These are phyloP conservation scores for Pristionchus mayeri DNA, from an alignment of 2,888 invertebrate species.

Conservation along the genomic window DNA sequence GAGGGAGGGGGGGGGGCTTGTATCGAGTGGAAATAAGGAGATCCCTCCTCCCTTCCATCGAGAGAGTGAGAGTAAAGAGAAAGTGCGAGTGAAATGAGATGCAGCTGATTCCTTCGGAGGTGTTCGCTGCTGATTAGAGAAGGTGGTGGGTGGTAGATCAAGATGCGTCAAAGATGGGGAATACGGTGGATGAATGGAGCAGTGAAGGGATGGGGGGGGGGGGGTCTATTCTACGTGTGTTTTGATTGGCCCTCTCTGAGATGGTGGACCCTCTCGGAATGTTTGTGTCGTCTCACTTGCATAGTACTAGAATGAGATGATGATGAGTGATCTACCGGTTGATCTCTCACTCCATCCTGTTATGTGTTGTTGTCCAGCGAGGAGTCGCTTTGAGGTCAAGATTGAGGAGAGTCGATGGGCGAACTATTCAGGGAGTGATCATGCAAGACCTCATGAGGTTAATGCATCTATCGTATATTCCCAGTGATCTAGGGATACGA, in stretches of 20 bases:
- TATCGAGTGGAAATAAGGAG: background rate
- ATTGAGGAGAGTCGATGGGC: background rate
- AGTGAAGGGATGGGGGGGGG: no score
- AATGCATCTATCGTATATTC: background rate
- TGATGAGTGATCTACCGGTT: background rate
- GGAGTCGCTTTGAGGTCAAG: background rate
- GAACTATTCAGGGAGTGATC: background rate
- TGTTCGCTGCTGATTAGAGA: background rate
- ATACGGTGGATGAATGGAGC: no score
- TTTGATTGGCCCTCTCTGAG: no score
- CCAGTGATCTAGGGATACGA: background rate
- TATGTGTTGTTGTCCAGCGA: conserved; percentile 6
- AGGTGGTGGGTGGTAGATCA: background rate
- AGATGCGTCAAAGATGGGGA: background rate
- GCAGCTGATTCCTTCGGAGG: background rate
- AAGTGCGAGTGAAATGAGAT: conserved; percentile 13
- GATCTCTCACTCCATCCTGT: conserved; percentile 10
- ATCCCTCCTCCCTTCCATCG: background rate
- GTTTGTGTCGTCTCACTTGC: no score
- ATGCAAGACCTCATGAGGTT: background rate
- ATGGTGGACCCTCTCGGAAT: no score
- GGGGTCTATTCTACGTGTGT: no score
- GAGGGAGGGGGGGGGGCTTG: conserved; percentile 23
- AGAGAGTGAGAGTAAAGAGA: conserved; percentile 8
- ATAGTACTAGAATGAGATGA: no score